Percentiles rank a stretch among this genome's conserved stretches.
Evolutionary conservation across 2,113 vertebrate genomes (phyloP).

Genomic region (Machaerirhynchus nigripectus): DNA sequence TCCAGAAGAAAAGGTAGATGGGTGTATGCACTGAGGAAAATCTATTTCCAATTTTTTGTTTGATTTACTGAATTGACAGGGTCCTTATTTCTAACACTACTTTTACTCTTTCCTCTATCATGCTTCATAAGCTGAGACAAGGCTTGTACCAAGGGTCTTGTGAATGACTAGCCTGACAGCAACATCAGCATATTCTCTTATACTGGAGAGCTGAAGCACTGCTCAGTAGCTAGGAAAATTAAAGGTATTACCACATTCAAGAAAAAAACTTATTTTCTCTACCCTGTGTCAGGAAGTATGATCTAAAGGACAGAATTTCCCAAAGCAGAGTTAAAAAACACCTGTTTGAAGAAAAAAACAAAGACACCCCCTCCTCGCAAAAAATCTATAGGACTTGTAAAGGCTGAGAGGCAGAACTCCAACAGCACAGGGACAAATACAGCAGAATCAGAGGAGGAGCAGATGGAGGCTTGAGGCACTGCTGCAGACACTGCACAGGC

Average conservation of each 20-base stretch:
- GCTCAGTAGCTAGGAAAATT: neutral
- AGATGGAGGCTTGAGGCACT: neutral
- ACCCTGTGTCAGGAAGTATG: neutral
- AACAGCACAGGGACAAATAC: neutral
- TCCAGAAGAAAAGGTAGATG: neutral
- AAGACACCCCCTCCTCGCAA: fast-evolving
- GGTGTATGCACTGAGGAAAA: neutral
- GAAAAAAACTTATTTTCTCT: neutral
- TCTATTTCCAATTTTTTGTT: neutral
- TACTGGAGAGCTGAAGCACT: neutral
- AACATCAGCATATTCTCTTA: neutral
- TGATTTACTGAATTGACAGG: neutral
- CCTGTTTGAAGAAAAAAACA: neutral
- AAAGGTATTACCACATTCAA: neutral
- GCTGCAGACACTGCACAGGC: neutral
- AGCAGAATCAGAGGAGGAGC: neutral
- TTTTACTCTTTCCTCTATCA: neutral
- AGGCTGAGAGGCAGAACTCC: neutral
- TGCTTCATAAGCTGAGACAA: neutral
- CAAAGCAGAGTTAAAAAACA: neutral
- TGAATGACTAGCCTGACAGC: neutral
- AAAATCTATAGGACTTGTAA: neutral
- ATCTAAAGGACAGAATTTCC: neutral
- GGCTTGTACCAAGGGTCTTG: neutral
- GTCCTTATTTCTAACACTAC: neutral